Evolutionary conservation across 2,888 invertebrate genomes (phyloP).

Genomic region (Meteorus colon): DNA sequence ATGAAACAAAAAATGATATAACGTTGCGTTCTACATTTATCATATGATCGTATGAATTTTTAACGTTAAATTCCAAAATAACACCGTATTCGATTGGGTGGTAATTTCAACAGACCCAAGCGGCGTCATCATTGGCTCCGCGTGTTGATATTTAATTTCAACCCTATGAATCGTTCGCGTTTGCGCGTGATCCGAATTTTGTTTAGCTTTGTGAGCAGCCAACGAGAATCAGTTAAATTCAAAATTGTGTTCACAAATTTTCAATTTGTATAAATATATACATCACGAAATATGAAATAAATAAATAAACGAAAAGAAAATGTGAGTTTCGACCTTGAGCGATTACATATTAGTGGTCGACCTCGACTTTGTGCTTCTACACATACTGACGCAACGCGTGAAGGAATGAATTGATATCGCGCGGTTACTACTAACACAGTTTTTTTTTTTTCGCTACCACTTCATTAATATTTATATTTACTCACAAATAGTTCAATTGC

Average conservation of each 20-base stretch:
- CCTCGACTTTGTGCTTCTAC: conserved; percentile 32
- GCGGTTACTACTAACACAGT: conserved; percentile 9
- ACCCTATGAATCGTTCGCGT: conserved; percentile 28
- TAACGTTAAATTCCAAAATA: conserved; percentile 52
- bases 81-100: conserved; percentile 48
- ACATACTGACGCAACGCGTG: background rate
- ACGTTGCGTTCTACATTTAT: conserved; percentile 67
- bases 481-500: background rate
- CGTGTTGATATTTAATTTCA: conserved; percentile 12
- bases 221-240: no score
- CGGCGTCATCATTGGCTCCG: conserved; percentile 57
- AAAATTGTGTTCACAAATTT: no score
- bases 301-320: conserved; percentile 43
- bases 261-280: background rate
- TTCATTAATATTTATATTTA: background rate
- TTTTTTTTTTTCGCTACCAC: background rate
- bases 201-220: no score
- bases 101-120: conserved; percentile 46
- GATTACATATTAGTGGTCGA: conserved; percentile 50
- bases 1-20: conserved; percentile 53
- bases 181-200: background rate
- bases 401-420: background rate
- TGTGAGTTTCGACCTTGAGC: conserved; percentile 43
- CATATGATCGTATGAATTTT: conserved; percentile 60
- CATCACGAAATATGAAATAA: conserved; percentile 21